Percentiles rank a stretch among this genome's conserved stretches.
Evolutionary conservation across 2,797 vertebrate species (phyloP).

Genomic region (Mus caroli): DNA sequence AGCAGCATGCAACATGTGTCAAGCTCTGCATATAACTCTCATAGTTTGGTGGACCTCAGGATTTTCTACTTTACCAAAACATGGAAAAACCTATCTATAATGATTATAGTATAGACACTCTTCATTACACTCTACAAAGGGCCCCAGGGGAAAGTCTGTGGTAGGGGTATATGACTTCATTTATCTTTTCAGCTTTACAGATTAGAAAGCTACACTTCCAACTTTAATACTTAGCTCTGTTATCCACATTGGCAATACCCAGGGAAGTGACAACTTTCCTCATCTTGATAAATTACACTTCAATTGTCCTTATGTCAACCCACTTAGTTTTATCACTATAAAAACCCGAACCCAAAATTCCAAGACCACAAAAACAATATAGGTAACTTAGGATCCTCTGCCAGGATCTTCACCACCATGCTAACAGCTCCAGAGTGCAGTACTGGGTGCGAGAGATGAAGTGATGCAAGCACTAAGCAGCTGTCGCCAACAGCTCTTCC

Average conservation of each 20-base stretch:
- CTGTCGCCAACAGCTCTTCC: not conserved
- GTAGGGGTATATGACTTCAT: not conserved
- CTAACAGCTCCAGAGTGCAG: not conserved
- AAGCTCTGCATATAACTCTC: not conserved
- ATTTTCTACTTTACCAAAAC: not conserved
- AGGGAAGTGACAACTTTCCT: not conserved
- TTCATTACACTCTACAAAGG: not conserved
- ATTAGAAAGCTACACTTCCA: not conserved
- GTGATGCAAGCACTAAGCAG: not conserved
- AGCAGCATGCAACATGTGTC: conserved; percentile 55
- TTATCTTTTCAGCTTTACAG: not conserved
- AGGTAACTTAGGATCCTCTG: not conserved
- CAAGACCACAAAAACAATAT: not conserved
- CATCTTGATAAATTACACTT: not conserved
- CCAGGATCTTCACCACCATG: not conserved
- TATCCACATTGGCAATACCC: not conserved
- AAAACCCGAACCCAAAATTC: conserved; percentile 25
- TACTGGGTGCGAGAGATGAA: not conserved
- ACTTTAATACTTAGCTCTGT: not conserved
- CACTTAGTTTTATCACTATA: not conserved
- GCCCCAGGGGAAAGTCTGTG: not conserved
- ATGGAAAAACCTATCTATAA: not conserved
- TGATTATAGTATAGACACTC: not conserved
- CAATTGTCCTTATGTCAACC: not conserved
- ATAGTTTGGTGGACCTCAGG: not conserved